These are phyloP conservation scores for Dugesia japonica DNA, from an alignment of 2,888 invertebrate species.

Conservation along the genomic window DNA sequence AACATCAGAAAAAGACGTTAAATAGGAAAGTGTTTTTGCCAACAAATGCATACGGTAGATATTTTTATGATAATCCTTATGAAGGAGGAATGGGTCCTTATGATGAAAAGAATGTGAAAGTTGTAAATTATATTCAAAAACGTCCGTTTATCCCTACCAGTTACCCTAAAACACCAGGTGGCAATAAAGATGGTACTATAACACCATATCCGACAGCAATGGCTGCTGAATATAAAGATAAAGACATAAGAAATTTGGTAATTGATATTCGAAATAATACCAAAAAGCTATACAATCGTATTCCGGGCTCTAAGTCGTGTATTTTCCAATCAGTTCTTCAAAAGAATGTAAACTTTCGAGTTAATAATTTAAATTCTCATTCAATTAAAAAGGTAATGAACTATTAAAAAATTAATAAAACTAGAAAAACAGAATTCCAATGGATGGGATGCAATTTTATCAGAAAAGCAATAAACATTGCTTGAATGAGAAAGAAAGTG, in stretches of 20 bases:
- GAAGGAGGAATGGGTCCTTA: not conserved
- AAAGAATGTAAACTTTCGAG: not conserved
- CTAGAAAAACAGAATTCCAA: not conserved
- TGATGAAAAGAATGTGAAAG: not conserved
- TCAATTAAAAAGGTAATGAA: not conserved
- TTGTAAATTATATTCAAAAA: not conserved
- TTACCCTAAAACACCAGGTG: not conserved
- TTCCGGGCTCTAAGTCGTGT: not conserved
- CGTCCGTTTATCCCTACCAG: not conserved
- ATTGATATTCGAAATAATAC: not conserved
- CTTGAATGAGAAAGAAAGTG: not conserved
- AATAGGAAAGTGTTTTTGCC: not conserved
- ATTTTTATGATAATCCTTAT: not conserved
- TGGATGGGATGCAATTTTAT: not conserved
- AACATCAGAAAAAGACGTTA: not conserved
- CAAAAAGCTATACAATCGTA: not conserved
- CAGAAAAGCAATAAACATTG: not conserved
- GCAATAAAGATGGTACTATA: not conserved
- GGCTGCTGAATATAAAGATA: not conserved
- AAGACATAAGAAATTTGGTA: not conserved
- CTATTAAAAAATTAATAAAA: not conserved
- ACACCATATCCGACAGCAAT: not conserved
- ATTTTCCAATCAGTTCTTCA: constrained; percentile 1
- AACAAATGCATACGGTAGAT: not conserved
- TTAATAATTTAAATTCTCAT: not conserved